Base-by-base conservation (phyloP, 2,797 vertebrate species). In the Tragelaphus eurycerus region DNA sequence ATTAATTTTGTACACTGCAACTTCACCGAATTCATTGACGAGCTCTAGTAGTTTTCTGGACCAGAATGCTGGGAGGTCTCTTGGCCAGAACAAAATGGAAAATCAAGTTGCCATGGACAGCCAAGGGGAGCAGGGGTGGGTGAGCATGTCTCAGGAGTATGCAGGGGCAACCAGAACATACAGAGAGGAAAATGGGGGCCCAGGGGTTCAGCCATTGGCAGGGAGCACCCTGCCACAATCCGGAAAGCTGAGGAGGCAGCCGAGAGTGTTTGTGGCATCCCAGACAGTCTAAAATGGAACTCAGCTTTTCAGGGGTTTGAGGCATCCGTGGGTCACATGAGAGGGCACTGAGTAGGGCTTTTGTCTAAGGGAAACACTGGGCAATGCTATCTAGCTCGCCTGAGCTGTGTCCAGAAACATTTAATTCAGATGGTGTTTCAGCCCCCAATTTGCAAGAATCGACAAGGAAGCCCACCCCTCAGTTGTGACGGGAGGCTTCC, bases 261-360 rank as follows among this genome's bases (percentile, higher is more conserved):
- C 1, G 3, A 64, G 29, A 64, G 29, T 64, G 15, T 64, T 16
- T 64, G 31, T 1, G 0, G 29, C 15, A 3, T n/a, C 7, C 60
- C 15, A 16, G 14, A 62, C 60, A 8, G 31, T 64, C 60, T n/a
- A 64, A 64, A n/a, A n/a, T 64, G 60, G 31, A 64, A 64, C 60
- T 64, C 3, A 7, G 3, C 60, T 64, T 64, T n/a, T n/a, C 7
- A 62, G 15, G 29, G 29, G 7, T 64, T 7, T 4, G 4, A 64
- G 31, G 7, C 15, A 64, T n/a, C 29, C 60, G 3, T 0, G 7
- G 29, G 15, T 64, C 29, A 64, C 60, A n/a, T 1, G 60, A 15
- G 60, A 17, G 7, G 31, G 60, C 7, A 17, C 60, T 64, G 60
- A 62, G 3, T 64, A 64, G 7, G 15, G 15, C 15, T 17, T 64